Conservation (phyloP, 2,113 vertebrate species). For the Stictonetta naevosa region DNA sequence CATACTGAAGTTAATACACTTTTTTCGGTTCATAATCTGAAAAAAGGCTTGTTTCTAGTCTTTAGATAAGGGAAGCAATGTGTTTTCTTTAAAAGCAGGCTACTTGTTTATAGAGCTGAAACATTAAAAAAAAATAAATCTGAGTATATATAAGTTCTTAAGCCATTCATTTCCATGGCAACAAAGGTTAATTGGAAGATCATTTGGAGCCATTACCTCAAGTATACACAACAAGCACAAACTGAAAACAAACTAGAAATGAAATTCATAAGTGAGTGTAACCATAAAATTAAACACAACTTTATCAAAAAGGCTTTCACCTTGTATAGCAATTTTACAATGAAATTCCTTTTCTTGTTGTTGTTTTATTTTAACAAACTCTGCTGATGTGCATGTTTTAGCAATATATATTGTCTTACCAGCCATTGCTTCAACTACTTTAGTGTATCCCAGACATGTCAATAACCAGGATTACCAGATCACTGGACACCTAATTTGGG, state of each 20-base stretch:
- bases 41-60: background rate
- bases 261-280: background rate
- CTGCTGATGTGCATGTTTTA: background rate
- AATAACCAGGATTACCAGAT: background rate
- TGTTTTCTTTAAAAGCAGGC: background rate
- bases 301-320: background rate
- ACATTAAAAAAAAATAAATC: background rate
- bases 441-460: background rate
- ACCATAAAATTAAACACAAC: background rate
- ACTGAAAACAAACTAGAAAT: background rate
- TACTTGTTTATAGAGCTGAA: background rate
- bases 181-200: conserved; percentile 55
- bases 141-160: conserved; percentile 8
- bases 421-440: background rate
- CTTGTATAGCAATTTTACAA: background rate
- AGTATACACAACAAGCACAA: background rate
- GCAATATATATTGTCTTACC: background rate
- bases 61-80: background rate
- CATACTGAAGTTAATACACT: background rate
- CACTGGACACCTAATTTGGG: background rate
- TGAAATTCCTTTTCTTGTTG: background rate
- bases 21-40: background rate
- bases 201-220: background rate
- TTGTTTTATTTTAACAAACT: background rate
- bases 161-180: conserved; percentile 15